Conservation (phyloP, 2,797 vertebrate species). For the Hemitrygon akajei region DNA sequence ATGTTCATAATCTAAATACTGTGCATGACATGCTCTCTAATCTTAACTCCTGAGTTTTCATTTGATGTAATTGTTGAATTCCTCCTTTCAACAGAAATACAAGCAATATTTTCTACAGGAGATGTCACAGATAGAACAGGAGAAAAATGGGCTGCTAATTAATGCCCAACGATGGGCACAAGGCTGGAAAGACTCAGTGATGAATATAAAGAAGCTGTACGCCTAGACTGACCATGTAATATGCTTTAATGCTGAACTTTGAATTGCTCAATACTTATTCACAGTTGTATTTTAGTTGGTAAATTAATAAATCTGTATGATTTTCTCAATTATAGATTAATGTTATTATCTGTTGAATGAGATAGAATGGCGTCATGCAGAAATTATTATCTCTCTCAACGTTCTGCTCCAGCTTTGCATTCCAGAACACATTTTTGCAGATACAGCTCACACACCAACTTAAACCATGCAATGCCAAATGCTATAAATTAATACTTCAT, state of each 20-base stretch:
- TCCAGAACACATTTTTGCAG: neutral
- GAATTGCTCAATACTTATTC: neutral
- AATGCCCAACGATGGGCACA: constrained; percentile 48
- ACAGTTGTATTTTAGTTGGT: constrained; percentile 1
- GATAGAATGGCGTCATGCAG: neutral
- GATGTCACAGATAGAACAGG: constrained; percentile 46
- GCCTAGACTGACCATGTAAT: constrained; percentile 23
- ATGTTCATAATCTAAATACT: neutral
- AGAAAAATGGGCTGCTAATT: constrained; percentile 49
- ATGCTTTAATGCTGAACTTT: neutral
- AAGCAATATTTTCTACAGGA: constrained; percentile 46
- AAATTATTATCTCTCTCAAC: neutral
- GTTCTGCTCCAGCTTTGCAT: neutral
- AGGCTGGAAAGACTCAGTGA: constrained; percentile 55
- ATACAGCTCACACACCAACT: neutral
- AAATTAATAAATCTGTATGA: constrained; percentile 25
- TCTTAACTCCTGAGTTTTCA: constrained; percentile 40
- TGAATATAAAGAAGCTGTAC: constrained; percentile 53
- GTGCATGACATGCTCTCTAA: neutral
- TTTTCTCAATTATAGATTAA: neutral
- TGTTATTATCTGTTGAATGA: neutral
- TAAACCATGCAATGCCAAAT: neutral
- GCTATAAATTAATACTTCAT: neutral
- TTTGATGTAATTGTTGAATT: constrained; percentile 9
- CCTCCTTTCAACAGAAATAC: constrained; percentile 53